Evolutionary conservation across 2,888 invertebrate genomes (phyloP), one percentile per base, ranked within the genome.

Genomic region (Aspidiotus destructor): DNA sequence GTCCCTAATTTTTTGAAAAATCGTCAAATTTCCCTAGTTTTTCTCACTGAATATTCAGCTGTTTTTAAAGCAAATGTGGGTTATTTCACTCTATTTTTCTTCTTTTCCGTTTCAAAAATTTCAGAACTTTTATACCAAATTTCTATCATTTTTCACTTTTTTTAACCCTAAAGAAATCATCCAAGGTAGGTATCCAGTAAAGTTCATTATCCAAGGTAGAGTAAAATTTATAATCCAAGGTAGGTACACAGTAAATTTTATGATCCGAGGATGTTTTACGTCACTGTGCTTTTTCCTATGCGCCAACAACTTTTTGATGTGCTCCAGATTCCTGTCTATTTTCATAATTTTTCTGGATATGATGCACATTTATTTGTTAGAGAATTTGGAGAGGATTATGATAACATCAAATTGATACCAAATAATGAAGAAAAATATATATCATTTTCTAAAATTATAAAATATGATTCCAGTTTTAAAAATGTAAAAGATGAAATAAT

Each of bases 201-300:
- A 44, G 13, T 44, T 44, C 48, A 44, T 44, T 13, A 44, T 44
- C 48, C 13, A 10, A 44, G 48, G 48, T 44, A 44, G 48, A 44
- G 48, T 44, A 44, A 44, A 44, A 44, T 44, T 44, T 13, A 44
- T 44, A 10, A 44, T 44, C 48, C 48, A 44, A 44, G 48, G 48
- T 44, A 48, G 48, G 48, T 48, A 48, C 48, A 2, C 48, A 48
- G 48, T 48, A 48, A 48, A 48, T 3, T 48, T 48, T 6, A 48
- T 48, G 11, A 48, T 48, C 48, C 48, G 6, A 48, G 48, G 48
- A 48, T 48, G 48, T 48, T 48, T 48, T 48, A n/a, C 48, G 48
- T n/a, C 6, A 48, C 48, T 48, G 48, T 48, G 48, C 48, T 48
- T 48, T 48, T 48, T 48, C 48, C 48, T 48, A 48, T 48, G 48